Evolutionary conservation across 2,888 invertebrate genomes (phyloP).

Genomic region (Pristionchus maxplancki): DNA sequence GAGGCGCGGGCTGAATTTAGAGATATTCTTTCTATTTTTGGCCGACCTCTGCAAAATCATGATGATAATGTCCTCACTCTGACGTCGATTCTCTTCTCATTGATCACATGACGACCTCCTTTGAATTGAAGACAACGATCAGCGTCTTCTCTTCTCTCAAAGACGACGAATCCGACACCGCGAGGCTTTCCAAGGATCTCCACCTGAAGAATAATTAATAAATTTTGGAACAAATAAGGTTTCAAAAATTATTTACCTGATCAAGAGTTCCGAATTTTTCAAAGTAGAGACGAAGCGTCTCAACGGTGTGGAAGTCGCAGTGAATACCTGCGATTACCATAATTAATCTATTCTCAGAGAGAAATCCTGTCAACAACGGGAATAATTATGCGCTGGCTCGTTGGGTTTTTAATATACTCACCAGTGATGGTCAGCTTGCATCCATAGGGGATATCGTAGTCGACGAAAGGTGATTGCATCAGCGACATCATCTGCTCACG

Average conservation of each 20-base stretch:
- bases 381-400: background rate
- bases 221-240: background rate
- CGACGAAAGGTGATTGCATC: constrained; percentile 73
- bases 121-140: constrained; percentile 66
- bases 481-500: constrained; percentile 76
- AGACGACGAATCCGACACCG: constrained; percentile 75
- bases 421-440: constrained; percentile 55
- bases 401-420: background rate
- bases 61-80: constrained; percentile 53
- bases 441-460: constrained; percentile 71
- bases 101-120: constrained; percentile 63
- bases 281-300: constrained; percentile 72
- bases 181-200: constrained; percentile 76
- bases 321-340: constrained; percentile 56
- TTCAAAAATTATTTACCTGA: constrained; percentile 58
- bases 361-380: background rate
- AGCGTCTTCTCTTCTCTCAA: constrained; percentile 71
- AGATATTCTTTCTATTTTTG: background rate
- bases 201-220: constrained; percentile 55
- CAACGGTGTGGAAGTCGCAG: constrained; percentile 75
- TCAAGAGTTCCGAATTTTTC: constrained; percentile 74
- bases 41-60: too few relatives aligned
- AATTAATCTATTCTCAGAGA: background rate
- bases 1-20: constrained; percentile 32
- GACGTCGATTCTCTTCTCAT: constrained; percentile 65